Evolutionary conservation across 2,113 vertebrate species (phyloP).

Genomic region (Callionymus lyra): DNA sequence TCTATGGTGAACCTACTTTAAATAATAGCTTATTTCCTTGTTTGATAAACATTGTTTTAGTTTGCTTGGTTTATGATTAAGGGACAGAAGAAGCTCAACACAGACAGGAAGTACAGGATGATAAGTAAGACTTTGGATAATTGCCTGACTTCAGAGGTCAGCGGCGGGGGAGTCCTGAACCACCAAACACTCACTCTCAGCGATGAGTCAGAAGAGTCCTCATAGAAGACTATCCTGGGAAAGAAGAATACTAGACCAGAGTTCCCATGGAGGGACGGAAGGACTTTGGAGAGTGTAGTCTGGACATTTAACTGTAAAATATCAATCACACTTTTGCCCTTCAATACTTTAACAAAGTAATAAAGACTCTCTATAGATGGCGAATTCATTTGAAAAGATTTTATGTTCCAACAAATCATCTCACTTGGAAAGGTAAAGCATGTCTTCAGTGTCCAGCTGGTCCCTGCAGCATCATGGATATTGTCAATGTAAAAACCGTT

Average conservation of each 20-base stretch:
- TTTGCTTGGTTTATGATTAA: too few relatives aligned
- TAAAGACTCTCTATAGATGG: too few relatives aligned
- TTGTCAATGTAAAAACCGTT: too few relatives aligned
- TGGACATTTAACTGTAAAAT: background rate
- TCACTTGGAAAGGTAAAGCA: too few relatives aligned
- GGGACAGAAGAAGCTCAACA: slow-evolving; percentile 6
- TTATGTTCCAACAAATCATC: too few relatives aligned
- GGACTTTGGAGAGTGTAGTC: slow-evolving; percentile 4
- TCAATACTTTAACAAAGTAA: too few relatives aligned
- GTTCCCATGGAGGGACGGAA: slow-evolving; percentile 10
- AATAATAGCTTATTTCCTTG: too few relatives aligned
- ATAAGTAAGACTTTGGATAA: slow-evolving; percentile 25
- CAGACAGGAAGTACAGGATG: slow-evolving; percentile 22
- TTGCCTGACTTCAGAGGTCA: slow-evolving; percentile 52
- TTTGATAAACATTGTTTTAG: too few relatives aligned
- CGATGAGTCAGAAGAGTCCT: slow-evolving; percentile 44
- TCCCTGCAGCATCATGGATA: too few relatives aligned
- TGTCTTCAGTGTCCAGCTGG: too few relatives aligned
- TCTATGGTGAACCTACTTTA: too few relatives aligned
- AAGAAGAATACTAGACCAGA: slow-evolving; percentile 25
- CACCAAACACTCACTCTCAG: slow-evolving; percentile 14
- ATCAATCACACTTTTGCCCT: slow-evolving; percentile 26
- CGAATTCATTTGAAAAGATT: too few relatives aligned
- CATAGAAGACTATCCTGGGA: slow-evolving; percentile 48
- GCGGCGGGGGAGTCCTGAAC: slow-evolving; percentile 28